phyloP scores from a whole-genome alignment of 64 coral and sea anemone genomes.

The Acropora yongei region DNA sequence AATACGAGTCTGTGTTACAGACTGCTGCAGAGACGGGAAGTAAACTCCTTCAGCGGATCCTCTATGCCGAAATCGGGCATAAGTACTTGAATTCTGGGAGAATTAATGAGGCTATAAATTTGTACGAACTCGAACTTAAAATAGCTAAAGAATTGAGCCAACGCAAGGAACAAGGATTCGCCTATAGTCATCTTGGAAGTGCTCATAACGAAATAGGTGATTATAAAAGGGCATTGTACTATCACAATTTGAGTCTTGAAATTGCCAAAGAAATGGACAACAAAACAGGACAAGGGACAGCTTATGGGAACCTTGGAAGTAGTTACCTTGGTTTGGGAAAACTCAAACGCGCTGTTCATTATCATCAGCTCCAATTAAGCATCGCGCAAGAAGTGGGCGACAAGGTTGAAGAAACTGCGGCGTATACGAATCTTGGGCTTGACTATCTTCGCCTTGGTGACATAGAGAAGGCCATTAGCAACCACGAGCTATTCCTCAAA shows the following conservation, averaged over 20 bases:
- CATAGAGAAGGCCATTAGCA: not conserved
- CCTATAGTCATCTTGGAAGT: not conserved
- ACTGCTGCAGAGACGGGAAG: not conserved
- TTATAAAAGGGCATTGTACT: not conserved
- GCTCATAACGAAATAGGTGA: not conserved
- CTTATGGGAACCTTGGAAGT: not conserved
- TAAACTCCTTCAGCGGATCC: not conserved
- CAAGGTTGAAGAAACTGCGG: not conserved
- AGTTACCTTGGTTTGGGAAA: not conserved
- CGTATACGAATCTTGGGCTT: not conserved
- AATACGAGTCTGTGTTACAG: no score
- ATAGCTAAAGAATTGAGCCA: not conserved
- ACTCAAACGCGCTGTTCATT: not conserved
- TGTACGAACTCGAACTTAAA: not conserved
- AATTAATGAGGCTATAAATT: not conserved
- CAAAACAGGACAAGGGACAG: not conserved
- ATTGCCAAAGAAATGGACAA: not conserved
- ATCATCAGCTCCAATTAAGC: not conserved
- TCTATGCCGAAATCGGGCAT: not conserved
- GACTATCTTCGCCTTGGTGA: not conserved
- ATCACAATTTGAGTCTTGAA: not conserved
- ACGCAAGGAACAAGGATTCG: not conserved
- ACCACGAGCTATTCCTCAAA: not conserved
- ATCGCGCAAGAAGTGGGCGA: constrained; percentile 26
- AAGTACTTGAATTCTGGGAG: not conserved